Evolutionary conservation across 1,140 invertebrate species (phyloP).

Genomic region (Colletes latitarsis): DNA sequence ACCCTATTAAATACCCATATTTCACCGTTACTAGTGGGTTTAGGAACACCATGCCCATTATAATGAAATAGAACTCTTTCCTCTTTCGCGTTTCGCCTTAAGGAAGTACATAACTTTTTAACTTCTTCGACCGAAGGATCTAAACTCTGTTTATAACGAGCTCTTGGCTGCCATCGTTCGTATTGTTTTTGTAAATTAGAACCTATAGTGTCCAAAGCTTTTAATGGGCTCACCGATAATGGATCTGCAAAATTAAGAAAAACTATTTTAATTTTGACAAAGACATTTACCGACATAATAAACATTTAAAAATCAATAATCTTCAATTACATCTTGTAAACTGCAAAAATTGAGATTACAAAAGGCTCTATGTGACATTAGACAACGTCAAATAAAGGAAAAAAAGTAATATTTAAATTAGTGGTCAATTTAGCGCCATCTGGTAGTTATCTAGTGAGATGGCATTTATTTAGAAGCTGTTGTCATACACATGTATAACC

Average conservation of each 20-base stretch:
- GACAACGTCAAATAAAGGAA: not conserved
- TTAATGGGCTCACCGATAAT: slow-evolving; percentile 92
- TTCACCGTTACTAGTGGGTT: slow-evolving; percentile 98
- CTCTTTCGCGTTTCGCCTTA: slow-evolving; percentile 98
- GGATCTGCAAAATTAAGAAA: slow-evolving; percentile 84
- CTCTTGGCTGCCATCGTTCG: slow-evolving; percentile 98
- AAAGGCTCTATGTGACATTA: not conserved
- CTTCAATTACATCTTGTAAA: not conserved
- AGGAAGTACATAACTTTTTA: slow-evolving; percentile 96
- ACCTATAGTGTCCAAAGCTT: slow-evolving; percentile 96
- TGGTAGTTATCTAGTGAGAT: slow-evolving; percentile 2
- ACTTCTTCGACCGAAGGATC: slow-evolving; percentile 99
- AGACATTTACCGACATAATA: not conserved
- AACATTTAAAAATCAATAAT: not conserved
- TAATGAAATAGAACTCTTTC: slow-evolving; percentile 99
- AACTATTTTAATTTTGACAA: not conserved
- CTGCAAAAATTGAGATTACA: not conserved
- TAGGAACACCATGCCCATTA: slow-evolving; percentile 99
- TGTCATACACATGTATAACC: slow-evolving; percentile 54
- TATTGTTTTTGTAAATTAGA: slow-evolving; percentile 97
- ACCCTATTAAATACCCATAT: slow-evolving; percentile 99
- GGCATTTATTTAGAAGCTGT: slow-evolving; percentile 26
- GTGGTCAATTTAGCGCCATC: slow-evolving; percentile 18
- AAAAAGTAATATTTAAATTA: not conserved
- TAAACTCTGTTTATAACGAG: slow-evolving; percentile 96